Evolutionary conservation across 35 echinoderm and acorn worm species (phyloP).

Genomic region (Hemicentrotus pulcherrimus): DNA sequence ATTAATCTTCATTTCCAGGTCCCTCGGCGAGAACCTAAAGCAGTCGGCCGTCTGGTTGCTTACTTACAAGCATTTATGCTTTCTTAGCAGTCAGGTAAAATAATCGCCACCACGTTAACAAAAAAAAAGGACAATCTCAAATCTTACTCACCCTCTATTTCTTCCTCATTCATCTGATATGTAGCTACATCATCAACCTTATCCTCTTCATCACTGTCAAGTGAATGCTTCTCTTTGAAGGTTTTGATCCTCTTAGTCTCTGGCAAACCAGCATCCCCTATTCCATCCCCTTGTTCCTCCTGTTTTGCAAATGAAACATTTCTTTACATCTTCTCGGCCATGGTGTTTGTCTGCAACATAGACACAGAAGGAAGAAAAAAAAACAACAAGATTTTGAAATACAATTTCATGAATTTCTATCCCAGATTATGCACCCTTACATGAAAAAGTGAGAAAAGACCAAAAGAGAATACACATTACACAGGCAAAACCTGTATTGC

Average conservation of each 20-base stretch:
- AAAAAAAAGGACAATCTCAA: neutral
- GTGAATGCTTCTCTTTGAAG: slow-evolving; percentile 80
- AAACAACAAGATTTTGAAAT: no score
- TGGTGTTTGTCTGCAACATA: neutral
- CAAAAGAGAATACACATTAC: no score
- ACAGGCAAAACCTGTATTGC: no score
- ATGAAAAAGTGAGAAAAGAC: no score
- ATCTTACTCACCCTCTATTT: slow-evolving; percentile 28
- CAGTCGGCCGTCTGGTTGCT: no score
- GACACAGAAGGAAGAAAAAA: neutral
- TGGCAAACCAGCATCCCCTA: slow-evolving; percentile 12
- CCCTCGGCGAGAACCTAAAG: no score
- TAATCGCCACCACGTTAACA: no score
- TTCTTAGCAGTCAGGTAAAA: no score
- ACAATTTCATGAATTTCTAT: no score
- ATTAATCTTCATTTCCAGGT: no score
- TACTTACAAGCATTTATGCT: no score
- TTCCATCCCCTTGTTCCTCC: neutral
- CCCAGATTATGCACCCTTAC: no score
- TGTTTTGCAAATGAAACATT: slow-evolving; percentile 24
- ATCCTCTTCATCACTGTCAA: slow-evolving; percentile 93
- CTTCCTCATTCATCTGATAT: slow-evolving; percentile 37
- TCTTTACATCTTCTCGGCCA: slow-evolving; percentile 36
- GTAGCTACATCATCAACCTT: slow-evolving; percentile 48
- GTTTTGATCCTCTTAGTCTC: slow-evolving; percentile 46